A percentile compares a stretch with the other conserved stretches of the same genome.
These are phyloP conservation scores for Acropora yongei DNA, from an alignment of 64 coral and sea anemone species.

Conservation along the genomic window DNA sequence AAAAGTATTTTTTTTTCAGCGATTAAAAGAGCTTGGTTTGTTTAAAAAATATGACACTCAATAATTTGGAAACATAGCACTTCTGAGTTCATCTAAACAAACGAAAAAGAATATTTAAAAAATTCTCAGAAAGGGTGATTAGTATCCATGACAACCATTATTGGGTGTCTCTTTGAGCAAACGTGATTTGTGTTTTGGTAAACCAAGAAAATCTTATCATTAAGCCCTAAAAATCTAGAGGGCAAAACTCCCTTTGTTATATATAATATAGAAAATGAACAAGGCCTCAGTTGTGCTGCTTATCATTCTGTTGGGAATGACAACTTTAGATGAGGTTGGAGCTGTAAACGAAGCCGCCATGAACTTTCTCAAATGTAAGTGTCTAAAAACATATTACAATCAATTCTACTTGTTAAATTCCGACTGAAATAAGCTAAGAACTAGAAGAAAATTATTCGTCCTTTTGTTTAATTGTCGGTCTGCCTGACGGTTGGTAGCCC, in stretches of 20 bases:
- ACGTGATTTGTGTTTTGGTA: not conserved
- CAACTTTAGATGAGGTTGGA: not conserved
- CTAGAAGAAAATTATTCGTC: too few relatives aligned
- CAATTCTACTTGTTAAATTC: not conserved
- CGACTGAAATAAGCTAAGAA: too few relatives aligned
- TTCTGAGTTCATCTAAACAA: not conserved
- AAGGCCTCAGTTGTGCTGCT: not conserved
- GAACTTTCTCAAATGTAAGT: slow-evolving; percentile 23
- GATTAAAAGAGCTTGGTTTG: too few relatives aligned
- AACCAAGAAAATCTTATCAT: too few relatives aligned
- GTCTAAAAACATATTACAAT: not conserved
- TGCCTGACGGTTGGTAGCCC: too few relatives aligned
- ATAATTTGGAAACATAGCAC: not conserved
- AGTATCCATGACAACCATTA: slow-evolving; percentile 14
- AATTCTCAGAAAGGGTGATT: slow-evolving; percentile 2
- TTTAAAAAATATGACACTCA: not conserved
- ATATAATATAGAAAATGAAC: not conserved
- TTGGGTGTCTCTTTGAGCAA: not conserved
- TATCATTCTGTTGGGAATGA: not conserved
- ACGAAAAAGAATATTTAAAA: not conserved
- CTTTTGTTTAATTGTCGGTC: too few relatives aligned
- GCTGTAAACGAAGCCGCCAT: not conserved
- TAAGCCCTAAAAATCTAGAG: not conserved
- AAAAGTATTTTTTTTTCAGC: not conserved
- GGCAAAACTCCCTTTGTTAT: not conserved